A percentile compares a stretch with the other conserved stretches of the same genome.
Evolutionary conservation across 2,797 vertebrate species (phyloP).

Genomic region (Microtus obscurus): DNA sequence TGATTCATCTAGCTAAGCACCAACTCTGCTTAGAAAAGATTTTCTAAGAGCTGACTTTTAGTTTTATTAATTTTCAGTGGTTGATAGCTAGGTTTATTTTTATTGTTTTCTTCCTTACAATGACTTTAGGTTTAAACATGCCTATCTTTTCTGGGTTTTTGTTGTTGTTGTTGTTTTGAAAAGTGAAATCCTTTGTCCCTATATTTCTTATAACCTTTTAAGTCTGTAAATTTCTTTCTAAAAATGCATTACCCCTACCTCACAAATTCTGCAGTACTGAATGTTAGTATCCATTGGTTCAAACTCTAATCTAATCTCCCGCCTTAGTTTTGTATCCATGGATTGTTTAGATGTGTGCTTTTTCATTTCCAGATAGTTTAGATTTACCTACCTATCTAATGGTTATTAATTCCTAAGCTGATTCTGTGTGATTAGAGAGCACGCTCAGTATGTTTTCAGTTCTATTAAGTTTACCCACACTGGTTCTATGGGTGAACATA

Average conservation of each 20-base stretch:
- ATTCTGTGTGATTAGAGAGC: conserved; percentile 35
- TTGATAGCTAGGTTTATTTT: conserved; percentile 30
- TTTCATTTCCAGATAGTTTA: conserved; percentile 55
- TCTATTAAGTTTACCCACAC: conserved; percentile 42
- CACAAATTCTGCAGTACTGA: conserved; percentile 37
- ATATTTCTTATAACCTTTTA: neutral
- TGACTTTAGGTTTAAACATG: conserved; percentile 29
- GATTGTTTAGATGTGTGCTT: conserved; percentile 51
- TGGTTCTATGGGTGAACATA: conserved; percentile 56
- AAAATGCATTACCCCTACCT: neutral
- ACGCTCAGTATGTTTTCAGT: conserved; percentile 31
- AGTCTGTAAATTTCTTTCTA: neutral
- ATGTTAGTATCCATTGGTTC: conserved; percentile 19
- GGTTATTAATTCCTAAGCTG: conserved; percentile 65
- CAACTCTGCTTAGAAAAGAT: neutral
- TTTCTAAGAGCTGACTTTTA: neutral
- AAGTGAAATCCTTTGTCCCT: neutral
- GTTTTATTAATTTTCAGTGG: conserved; percentile 37
- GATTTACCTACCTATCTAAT: conserved; percentile 40
- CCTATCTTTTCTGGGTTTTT: neutral
- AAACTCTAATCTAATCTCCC: conserved; percentile 19
- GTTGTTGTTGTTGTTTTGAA: neutral
- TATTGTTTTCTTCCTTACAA: conserved; percentile 34
- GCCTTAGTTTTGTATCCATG: neutral
- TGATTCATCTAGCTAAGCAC: neutral